Conservation (phyloP, 2,888 invertebrate genomes). For the Andrena marginata region DNA sequence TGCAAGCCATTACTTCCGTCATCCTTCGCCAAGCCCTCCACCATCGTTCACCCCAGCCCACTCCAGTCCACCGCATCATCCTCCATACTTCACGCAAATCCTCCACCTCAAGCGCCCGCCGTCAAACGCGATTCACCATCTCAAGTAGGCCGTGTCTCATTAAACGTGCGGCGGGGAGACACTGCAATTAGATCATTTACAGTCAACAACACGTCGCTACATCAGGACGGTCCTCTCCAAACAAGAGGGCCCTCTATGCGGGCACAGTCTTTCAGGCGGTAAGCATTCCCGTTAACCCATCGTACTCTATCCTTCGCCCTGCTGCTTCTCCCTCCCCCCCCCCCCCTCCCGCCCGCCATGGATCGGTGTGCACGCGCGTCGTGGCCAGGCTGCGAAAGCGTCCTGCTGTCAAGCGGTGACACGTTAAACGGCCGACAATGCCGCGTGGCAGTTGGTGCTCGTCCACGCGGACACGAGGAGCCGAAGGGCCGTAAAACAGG, state of each 20-base stretch:
- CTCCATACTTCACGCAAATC: background rate
- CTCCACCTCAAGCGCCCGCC: background rate
- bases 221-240: constrained; percentile 11
- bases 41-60: background rate
- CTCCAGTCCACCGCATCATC: background rate
- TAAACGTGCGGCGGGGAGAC: constrained; percentile 17
- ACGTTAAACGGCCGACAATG: constrained; percentile 54
- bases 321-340: background rate
- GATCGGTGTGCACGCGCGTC: constrained; percentile 16
- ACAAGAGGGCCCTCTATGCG: background rate
- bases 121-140: constrained; percentile 1
- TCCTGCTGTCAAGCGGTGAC: constrained; percentile 48
- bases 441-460: constrained; percentile 19
- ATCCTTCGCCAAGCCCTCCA: background rate
- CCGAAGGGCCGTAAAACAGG: constrained; percentile 62
- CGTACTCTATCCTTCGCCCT: background rate
- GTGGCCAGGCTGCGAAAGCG: constrained; percentile 50
- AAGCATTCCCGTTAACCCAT: background rate
- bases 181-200: constrained; percentile 48
- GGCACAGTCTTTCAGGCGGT: background rate
- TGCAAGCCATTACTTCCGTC: no score
- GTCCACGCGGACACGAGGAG: constrained; percentile 15
- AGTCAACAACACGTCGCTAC: constrained; percentile 20
- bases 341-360: background rate
- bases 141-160: constrained; percentile 34